A percentile compares a stretch with the other conserved stretches of the same genome.
Evolutionary conservation across 1,140 invertebrate genomes (phyloP).

Genomic region (Steinernema feltiae): DNA sequence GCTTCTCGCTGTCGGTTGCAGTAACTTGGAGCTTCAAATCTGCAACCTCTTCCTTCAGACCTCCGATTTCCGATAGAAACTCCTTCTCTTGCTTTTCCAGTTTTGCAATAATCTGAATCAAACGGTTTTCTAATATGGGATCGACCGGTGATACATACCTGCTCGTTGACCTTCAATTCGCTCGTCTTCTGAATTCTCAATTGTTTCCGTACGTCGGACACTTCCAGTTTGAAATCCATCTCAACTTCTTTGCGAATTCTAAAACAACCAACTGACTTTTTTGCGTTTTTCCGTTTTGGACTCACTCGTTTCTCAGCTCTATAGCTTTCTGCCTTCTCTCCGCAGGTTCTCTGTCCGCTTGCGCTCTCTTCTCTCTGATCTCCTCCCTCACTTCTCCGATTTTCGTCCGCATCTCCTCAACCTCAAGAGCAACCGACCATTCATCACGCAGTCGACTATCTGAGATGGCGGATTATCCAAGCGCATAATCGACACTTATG

Average conservation of each 20-base stretch:
- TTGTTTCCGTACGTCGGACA: background rate
- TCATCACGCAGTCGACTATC: slow-evolving; percentile 4
- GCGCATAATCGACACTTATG: background rate
- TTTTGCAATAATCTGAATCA: background rate
- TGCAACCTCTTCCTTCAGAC: background rate
- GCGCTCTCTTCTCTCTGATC: background rate
- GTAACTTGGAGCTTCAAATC: background rate
- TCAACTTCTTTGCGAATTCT: background rate
- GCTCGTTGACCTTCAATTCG: background rate
- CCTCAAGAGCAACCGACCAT: background rate
- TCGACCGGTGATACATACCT: background rate
- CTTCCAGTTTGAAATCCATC: background rate
- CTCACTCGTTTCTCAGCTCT: background rate
- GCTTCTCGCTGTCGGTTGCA: background rate
- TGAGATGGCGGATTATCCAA: background rate
- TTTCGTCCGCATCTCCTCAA: background rate
- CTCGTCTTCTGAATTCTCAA: background rate
- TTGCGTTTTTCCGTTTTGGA: background rate
- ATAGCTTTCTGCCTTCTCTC: background rate
- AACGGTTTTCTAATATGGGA: background rate
- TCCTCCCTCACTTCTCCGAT: background rate
- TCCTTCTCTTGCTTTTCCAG: background rate
- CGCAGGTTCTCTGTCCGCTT: background rate
- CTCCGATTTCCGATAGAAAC: background rate
- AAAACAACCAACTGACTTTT: no score